Base-by-base conservation (phyloP, 2,888 invertebrate species). In the Pachycephus smyrnensis region DNA sequence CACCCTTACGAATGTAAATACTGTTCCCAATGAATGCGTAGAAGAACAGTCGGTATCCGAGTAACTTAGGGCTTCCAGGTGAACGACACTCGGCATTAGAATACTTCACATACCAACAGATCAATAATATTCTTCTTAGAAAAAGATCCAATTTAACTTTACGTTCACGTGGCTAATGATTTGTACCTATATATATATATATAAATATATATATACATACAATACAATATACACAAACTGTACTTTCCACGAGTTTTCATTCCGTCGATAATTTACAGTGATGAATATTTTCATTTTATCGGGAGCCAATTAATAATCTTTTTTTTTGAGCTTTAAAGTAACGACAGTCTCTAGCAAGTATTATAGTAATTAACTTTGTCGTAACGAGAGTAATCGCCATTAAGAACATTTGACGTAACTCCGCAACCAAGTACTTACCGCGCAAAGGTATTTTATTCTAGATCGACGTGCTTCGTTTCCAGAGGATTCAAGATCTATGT, bases 1-100 rank as follows among this genome's bases (percentile, higher is more conserved):
- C 9, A 1, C 55, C 23, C 55, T 0, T 71, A 33, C 71, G 71
- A 71, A 71, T 71, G 71, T 71, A 71, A 71, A 71, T 71, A 71
- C 33, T 31, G 15, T 71, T 71, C 71, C 71, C 71, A 32, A 32
- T 33, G 31, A 71, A 33, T 33, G 12, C 32, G 33, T 32, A 71
- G 33, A 32, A 71, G 71, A 71, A 71, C 71, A 71, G 36, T 71
- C 71, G 71, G 71, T 31, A 71, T 71, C 71, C 33, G 71, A 71
- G 33, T 32, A 37, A 35, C 36, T 74, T 37, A 74, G 74, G 74
- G 74, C 74, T 74, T 74, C 74, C 74, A 74, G 74, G 36, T 74
- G 30, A 37, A 74, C 74, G 33, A 71, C 71, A 33, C 71, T 32
- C 71, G 71, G 71, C 71, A 23, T 55, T 55, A 55, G 23, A 55